A percentile compares a stretch with the other conserved stretches of the same genome.
Evolutionary conservation across 2,113 vertebrate species (phyloP).

Genomic region (Poecile atricapillus): DNA sequence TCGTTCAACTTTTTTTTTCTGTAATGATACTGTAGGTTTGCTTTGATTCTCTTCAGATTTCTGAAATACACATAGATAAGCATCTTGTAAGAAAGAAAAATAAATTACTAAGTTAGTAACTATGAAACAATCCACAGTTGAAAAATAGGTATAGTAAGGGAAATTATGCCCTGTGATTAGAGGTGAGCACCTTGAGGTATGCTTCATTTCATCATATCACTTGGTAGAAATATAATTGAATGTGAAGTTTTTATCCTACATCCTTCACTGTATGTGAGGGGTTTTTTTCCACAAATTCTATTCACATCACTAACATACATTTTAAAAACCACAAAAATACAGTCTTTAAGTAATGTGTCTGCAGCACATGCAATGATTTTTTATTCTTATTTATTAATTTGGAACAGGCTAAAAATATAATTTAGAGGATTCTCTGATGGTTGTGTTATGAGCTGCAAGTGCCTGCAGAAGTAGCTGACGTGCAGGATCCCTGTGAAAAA

Average conservation of each 20-base stretch:
- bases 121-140: neutral
- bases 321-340: too few relatives aligned
- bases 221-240: neutral
- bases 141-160: neutral
- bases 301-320: neutral
- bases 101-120: neutral
- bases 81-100: neutral
- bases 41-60: neutral
- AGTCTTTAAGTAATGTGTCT: neutral
- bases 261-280: neutral
- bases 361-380: neutral
- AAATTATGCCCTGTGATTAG: neutral
- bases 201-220: neutral
- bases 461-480: neutral
- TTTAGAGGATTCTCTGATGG: neutral
- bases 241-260: neutral
- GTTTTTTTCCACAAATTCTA: neutral
- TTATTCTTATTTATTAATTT: neutral
- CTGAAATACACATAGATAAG: neutral
- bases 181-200: neutral
- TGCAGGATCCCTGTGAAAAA: neutral
- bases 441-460: rapidly evolving
- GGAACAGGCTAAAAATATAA: neutral
- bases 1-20: neutral
- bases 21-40: neutral